Base-by-base conservation (phyloP, 2,113 vertebrate genomes). In the Psephotus haematonotus region DNA sequence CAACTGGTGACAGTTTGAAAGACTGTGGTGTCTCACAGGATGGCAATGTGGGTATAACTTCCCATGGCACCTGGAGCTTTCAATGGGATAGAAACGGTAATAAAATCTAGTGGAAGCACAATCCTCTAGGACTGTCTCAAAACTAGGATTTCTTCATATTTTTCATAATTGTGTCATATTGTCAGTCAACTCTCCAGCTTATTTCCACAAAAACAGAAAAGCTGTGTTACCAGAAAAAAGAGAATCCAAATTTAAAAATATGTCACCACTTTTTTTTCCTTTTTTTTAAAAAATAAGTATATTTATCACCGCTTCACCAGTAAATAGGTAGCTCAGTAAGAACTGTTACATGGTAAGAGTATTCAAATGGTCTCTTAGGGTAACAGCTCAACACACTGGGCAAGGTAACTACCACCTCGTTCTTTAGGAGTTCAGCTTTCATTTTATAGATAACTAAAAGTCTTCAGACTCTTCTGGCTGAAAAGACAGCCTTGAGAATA, bases 11-110 rank as follows among this genome's bases (percentile, higher is more conserved):
- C 31, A n/a, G 15, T 18, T 25, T 46, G 35, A 94, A 67, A 16
- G 13, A 29, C 23, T 50, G 22, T 9, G 31, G 18, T 57, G 57
- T 62, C 35, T 76, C 27, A 50, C 16, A 53, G 31, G 28, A 64
- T 0, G 1, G 10, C 29, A 76, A 50, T 22, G 12, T 1, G 0
- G 20, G 39, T 60, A 39, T 25, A 46, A 23, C 18, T 27, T 83
- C 35, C 53, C 43, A 55, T 29, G 12, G 35, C 50, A 88, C 9
- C 14, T 3, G 3, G 46, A 83, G 31, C 11, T 84, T n/a, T 14
- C n/a, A 77, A 52, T 10, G 16, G 29, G 22, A 81, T 9, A 74
- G 29, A 69, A 92, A 84, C 10, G 4, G 0, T n/a, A 75, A 72
- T 23, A 70, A 13, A 82, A 10, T 15, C 13, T 57, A 70, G 11